Base-by-base conservation (phyloP, 1,140 invertebrate genomes). In the Neotoxoptera formosana region DNA sequence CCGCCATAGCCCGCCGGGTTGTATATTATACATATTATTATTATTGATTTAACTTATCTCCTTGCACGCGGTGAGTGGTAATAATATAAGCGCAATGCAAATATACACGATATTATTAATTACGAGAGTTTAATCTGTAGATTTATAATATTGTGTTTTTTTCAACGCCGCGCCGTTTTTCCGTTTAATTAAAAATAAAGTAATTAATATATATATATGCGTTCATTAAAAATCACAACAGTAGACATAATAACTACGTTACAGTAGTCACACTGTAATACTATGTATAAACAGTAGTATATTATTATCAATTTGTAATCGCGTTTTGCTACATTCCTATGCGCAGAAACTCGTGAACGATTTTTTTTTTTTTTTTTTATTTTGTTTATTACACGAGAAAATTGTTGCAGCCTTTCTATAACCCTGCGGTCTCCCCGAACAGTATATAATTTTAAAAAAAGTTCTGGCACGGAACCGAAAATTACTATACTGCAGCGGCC, bases 391-490 rank as follows among this genome's bases (percentile, higher is more conserved):
- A n/a, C n/a, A n/a, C 60, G 6, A 76, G 60, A 76, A 76, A 76
- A n/a, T n/a, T n/a, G 30, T 88, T 21, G 17, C 7, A 6, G 47
- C 45, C 17, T 88, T 87, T 48, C 45, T 25, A 87, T n/a, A 87
- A 88, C 7, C 47, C 47, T 25, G 23, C 30, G 47, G 47, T n/a
- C 14, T 76, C 60, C 60, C n/a, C 11, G 60, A 76, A n/a, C 60
- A 34, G 60, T n/a, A 76, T 48, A 48, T 48, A 88, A 88, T 21
- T 88, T 48, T 34, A 20, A 51, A 30, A 88, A 41, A n/a, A 51
- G 36, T 88, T 88, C 47, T 88, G 47, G 47, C 86, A 88, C 47
- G 47, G 14, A 88, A 48, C 30, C 86, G 86, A 48, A 88, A 88
- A 88, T 88, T 48, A n/a, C 30, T 48, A 45, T 84, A 84, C 9